Percentiles rank a stretch among this genome's conserved stretches.
phyloP scores from a whole-genome alignment of 2,113 vertebrate species.

The Catharus bicknelli region DNA sequence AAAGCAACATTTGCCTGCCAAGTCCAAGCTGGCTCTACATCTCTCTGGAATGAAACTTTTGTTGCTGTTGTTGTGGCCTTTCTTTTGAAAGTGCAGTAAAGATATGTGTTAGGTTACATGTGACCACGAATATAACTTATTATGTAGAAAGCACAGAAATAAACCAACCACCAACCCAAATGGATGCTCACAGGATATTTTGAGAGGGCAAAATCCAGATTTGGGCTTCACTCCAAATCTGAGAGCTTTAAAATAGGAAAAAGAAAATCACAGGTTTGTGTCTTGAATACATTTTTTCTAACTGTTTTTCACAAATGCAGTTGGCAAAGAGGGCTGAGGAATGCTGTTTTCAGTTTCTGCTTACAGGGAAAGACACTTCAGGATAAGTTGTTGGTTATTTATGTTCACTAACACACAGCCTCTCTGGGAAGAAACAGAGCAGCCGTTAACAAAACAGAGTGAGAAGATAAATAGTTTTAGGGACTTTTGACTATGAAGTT shows the following conservation, averaged over 20 bases:
- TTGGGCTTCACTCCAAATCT: slow-evolving; percentile 1
- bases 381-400: background rate
- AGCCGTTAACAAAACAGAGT: background rate
- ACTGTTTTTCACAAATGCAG: slow-evolving; percentile 28
- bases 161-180: background rate
- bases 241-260: slow-evolving; percentile 62
- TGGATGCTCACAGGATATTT: slow-evolving; percentile 45
- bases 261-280: slow-evolving; percentile 62
- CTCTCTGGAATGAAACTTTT: slow-evolving; percentile 54
- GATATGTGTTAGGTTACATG: slow-evolving; percentile 44
- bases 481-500: background rate
- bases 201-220: slow-evolving; percentile 27
- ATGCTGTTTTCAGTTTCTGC: background rate
- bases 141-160: slow-evolving; percentile 20
- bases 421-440: background rate
- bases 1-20: slow-evolving; percentile 49
- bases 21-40: slow-evolving; percentile 30
- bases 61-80: slow-evolving; percentile 44
- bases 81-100: slow-evolving; percentile 51
- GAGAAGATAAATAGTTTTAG: slow-evolving; percentile 4
- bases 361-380: background rate
- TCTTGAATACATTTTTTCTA: slow-evolving; percentile 25
- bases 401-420: background rate
- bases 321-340: background rate
- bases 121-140: slow-evolving; percentile 45